Evolutionary conservation across 2,888 invertebrate species (phyloP).

Genomic region (Meandrusa payeni): DNA sequence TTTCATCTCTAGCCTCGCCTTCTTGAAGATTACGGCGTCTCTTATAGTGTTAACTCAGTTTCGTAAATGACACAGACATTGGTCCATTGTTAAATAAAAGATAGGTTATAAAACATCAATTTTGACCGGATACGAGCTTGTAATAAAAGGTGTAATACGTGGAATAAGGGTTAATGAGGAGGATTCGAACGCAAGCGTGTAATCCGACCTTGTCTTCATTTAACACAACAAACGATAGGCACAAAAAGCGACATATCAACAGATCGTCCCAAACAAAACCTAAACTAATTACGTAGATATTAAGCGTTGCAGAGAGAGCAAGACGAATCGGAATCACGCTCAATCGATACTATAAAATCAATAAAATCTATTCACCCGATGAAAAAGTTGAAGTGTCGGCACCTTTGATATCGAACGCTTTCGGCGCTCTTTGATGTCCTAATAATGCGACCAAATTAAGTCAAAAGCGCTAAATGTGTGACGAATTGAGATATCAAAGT

Average conservation of each 20-base stretch:
- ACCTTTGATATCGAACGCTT: conserved; percentile 59
- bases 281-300: conserved; percentile 64
- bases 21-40: too few relatives aligned
- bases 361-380: conserved; percentile 62
- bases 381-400: conserved; percentile 43
- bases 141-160: conserved; percentile 8
- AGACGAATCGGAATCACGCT: conserved; percentile 55
- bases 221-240: conserved; percentile 41
- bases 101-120: neutral
- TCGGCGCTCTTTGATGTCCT: conserved; percentile 71
- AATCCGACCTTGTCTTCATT: conserved; percentile 29
- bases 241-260: conserved; percentile 45
- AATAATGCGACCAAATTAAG: conserved; percentile 78
- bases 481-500: conserved; percentile 77
- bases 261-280: conserved; percentile 55
- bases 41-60: too few relatives aligned
- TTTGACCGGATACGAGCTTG: conserved; percentile 8
- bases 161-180: conserved; percentile 19
- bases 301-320: conserved; percentile 63
- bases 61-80: too few relatives aligned
- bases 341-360: conserved; percentile 69
- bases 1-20: too few relatives aligned
- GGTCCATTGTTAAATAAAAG: too few relatives aligned
- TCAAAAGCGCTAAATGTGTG: conserved; percentile 75
- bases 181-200: conserved; percentile 10